Base-by-base conservation (phyloP, 2,797 vertebrate species). In the Aselliscus stoliczkanus region DNA sequence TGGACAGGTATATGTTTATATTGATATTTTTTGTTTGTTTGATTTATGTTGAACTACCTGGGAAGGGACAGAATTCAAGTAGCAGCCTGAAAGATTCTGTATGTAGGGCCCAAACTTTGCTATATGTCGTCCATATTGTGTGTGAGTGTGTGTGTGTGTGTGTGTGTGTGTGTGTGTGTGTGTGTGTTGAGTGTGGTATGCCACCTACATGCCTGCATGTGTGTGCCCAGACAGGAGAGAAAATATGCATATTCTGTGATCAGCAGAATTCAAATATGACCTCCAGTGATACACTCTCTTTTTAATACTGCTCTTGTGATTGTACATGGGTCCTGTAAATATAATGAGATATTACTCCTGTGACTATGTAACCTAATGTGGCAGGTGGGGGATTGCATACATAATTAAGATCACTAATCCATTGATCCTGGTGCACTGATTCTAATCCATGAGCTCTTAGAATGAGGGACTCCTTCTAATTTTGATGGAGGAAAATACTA, bases 41-140 rank as follows among this genome's bases (percentile, higher is more conserved):
- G 47, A 14, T 50, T 31, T 31, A 62, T 58, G 0, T 56, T 15
- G 31, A 80, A 65, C 0, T 34, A 29, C 0, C 1, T 60, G 10
- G 2, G 5, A 44, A 62, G 56, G 31, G 25, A 50, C 87, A 64
- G 0, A 64, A 42, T 29, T 73, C 1, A 34, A 81, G 9, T 18
- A 1, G 1, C 6, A 47, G 23, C 17, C 29, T 79, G 0, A 29
- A 92, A 88, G 13, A 44, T 52, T 93, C 56, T 73, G 0, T 39
- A 20, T 64, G 4, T 56, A 4, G 62, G 7, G 25, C 3, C 6
- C 10, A 65, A 65, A 60, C 3, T 60, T 37, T 76, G 3, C 39
- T 92, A 4, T 44, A 21, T 69, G 1, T 29, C 11, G 72, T 70
- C 15, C 21, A 42, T 62, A 29, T 21, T 67, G 4, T 58, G 5